Evolutionary conservation across 2,888 invertebrate species (phyloP).

Genomic region (Tachystola acroxantha): DNA sequence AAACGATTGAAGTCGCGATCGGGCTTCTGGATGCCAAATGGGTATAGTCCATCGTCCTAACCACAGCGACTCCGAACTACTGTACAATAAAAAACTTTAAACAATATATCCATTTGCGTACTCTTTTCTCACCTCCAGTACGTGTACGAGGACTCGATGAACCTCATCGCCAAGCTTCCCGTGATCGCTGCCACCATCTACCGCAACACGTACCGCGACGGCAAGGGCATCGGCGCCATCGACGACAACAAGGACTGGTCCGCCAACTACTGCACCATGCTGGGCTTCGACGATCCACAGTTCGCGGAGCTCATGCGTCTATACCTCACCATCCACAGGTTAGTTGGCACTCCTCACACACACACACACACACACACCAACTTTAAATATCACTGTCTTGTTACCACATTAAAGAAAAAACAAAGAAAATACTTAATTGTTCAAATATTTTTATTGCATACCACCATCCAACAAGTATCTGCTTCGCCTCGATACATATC

Average conservation of each 20-base stretch:
- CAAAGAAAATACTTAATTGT: no score
- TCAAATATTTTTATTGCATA: no score
- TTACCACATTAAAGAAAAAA: neutral
- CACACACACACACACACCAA: no score
- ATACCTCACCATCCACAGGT: constrained; percentile 94
- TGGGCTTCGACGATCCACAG: constrained; percentile 89
- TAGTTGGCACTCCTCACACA: no score
- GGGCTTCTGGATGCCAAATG: no score
- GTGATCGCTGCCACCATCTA: constrained; percentile 97
- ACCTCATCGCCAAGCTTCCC: constrained; percentile 95
- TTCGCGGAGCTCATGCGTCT: constrained; percentile 95
- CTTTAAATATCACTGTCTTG: neutral
- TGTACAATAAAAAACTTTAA: no score
- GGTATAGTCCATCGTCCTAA: no score
- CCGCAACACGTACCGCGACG: constrained; percentile 91
- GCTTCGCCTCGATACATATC: no score
- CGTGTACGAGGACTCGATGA: constrained; percentile 95
- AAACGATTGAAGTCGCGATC: no score
- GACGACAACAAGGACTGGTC: constrained; percentile 95
- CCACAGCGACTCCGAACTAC: no score
- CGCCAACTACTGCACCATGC: constrained; percentile 93
- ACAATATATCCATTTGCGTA: no score
- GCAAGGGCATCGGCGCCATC: constrained; percentile 92
- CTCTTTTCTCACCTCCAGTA: constrained; percentile 70
- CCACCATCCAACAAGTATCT: no score